A percentile compares a stretch with the other conserved stretches of the same genome.
Evolutionary conservation across 2,888 invertebrate species (phyloP).

Genomic region (Epinotia nisella): DNA sequence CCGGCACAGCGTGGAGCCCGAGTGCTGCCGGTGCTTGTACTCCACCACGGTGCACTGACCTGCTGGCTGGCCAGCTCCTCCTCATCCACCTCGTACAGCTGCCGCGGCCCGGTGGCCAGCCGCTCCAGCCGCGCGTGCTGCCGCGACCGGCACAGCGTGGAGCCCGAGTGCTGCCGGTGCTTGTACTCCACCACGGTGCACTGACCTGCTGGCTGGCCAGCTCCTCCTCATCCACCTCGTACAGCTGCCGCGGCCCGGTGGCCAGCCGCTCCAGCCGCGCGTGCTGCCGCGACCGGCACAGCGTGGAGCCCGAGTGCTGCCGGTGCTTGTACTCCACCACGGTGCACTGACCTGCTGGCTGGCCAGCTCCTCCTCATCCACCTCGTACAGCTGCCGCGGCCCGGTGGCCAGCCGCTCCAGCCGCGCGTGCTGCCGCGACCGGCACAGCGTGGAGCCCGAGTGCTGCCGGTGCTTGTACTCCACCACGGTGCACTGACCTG

Average conservation of each 20-base stretch:
- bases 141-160: no score
- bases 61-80: no score
- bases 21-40: no score
- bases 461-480: slow-evolving; percentile 91
- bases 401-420: slow-evolving; percentile 87
- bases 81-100: no score
- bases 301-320: slow-evolving; percentile 89
- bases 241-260: slow-evolving; percentile 91
- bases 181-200: no score
- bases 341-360: slow-evolving; percentile 78
- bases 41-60: no score
- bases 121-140: no score
- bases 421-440: slow-evolving; percentile 87
- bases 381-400: slow-evolving; percentile 94
- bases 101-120: no score
- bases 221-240: slow-evolving; percentile 89
- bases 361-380: slow-evolving; percentile 81
- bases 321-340: slow-evolving; percentile 93
- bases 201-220: neutral
- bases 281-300: slow-evolving; percentile 87
- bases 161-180: no score
- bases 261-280: slow-evolving; percentile 88
- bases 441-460: slow-evolving; percentile 88
- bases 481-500: slow-evolving; percentile 85
- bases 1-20: no score